Percentiles rank a stretch among this genome's conserved stretches.
These are phyloP conservation scores for Synodontis membranacea DNA, from an alignment of 2,113 vertebrate species.

Conservation along the genomic window DNA sequence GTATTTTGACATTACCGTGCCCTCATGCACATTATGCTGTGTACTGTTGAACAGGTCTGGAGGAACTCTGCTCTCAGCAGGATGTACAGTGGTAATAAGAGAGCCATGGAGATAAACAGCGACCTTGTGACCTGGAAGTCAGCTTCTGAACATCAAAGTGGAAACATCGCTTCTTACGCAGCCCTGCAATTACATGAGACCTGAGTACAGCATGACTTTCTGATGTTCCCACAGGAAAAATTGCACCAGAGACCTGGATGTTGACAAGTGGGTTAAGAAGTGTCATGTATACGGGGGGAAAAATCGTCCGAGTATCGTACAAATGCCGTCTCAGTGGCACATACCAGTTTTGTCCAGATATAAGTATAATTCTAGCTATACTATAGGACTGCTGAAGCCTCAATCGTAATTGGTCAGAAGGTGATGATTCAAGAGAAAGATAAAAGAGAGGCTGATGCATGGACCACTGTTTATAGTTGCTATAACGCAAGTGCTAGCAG, in stretches of 20 bases:
- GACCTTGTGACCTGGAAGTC: conserved; percentile 37
- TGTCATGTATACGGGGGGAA: background rate
- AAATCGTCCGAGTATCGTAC: background rate
- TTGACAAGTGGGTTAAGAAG: background rate
- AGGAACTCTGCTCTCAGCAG: conserved; percentile 54
- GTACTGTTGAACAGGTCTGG: conserved; percentile 53
- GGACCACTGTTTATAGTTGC: background rate
- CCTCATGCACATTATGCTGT: conserved; percentile 59
- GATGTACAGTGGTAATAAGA: conserved; percentile 63
- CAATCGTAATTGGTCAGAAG: background rate
- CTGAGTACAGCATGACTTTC: conserved; percentile 16
- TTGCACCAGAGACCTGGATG: background rate
- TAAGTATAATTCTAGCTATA: too few relatives aligned
- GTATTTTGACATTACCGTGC: conserved; percentile 65
- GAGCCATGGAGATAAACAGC: conserved; percentile 37
- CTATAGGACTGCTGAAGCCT: background rate
- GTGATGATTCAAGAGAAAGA: background rate
- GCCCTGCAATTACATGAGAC: conserved; percentile 41
- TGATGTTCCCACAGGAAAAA: conserved; percentile 26
- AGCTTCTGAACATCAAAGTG: conserved; percentile 43
- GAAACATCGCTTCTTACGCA: conserved; percentile 27
- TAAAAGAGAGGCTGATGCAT: background rate
- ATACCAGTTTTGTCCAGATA: background rate
- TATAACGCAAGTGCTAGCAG: background rate
- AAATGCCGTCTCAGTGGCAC: background rate